Evolutionary conservation across 2,113 vertebrate genomes (phyloP), one percentile per base, ranked within the genome.

Genomic region (Fukomys damarensis): DNA sequence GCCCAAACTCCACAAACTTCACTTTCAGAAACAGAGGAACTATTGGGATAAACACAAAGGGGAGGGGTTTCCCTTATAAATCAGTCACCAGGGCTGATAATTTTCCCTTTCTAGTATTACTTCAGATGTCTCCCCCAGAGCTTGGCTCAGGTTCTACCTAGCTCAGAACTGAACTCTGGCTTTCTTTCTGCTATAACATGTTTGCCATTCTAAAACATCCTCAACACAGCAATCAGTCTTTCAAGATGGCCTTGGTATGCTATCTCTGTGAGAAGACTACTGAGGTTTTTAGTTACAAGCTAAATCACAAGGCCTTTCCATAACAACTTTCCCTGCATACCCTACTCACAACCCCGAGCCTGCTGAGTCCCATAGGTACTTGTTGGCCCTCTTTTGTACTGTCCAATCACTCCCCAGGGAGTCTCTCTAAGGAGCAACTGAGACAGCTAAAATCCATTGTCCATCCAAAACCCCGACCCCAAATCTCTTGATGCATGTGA

Each of bases 261-360:
- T 77, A 86, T 65, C 79, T 79, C 82, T 85, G 17, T 72, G 63
- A 56, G 80, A 91, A 88, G 30, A 81, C 58, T 82, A 81, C 28
- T 61, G 43, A 96, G 52, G 28, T 17, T 93, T 95, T 43, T 38
- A 63, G 43, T 24, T 72, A 30, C n/a, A 74, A 81, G n/a, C 81
- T 94, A 89, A 68, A 58, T n/a, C 79, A 66, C 85, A 82, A 97
- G 86, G 79, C 30, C 93, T 86, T 77, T 86, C 80, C 61, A 79
- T 17, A 79, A 84, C 22, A 58, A 66, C 83, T 76, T 82, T 86
- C 46, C 68, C 58, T 86, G 81, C 30, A 83, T 49, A 46, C 6
- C 41, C 58, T 41, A 41, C 8, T 52, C 79, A 38, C 72, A 26
- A 70, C 2, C 17, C n/a, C 61, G 54, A 35, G 59, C 41, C 66